phyloP scores from a whole-genome alignment of 2,113 vertebrate species.

The Menidia beryllina region DNA sequence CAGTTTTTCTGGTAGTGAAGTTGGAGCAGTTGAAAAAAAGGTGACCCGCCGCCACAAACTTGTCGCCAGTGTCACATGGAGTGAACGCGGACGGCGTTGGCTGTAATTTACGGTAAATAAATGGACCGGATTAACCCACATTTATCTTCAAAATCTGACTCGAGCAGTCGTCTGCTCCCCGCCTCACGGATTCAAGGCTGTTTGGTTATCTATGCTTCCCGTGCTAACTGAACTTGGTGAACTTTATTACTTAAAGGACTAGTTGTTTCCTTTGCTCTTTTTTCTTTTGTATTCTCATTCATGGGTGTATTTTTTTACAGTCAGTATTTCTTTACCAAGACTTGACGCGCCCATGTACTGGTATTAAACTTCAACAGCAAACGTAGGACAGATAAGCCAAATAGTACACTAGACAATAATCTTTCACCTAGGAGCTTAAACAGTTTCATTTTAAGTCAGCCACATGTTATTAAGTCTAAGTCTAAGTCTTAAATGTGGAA shows the following conservation, averaged over 20 bases:
- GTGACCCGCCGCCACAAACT: slow-evolving; percentile 27
- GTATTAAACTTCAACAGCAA: no score
- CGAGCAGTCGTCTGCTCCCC: background rate
- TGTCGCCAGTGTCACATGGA: slow-evolving; percentile 60
- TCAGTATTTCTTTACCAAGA: no score
- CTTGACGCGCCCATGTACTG: no score
- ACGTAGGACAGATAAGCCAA: no score
- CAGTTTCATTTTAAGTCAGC: no score
- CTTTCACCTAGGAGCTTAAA: no score
- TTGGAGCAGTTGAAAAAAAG: slow-evolving; percentile 32
- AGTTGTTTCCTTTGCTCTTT: background rate
- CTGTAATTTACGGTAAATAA: slow-evolving; percentile 9
- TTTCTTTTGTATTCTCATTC: background rate
- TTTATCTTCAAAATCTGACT: slow-evolving; percentile 15
- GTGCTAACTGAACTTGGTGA: slow-evolving; percentile 4
- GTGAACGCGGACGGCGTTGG: slow-evolving; percentile 26
- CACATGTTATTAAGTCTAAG: no score
- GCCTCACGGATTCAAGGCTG: background rate
- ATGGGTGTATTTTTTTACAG: background rate
- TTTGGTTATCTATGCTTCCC: slow-evolving; percentile 13
- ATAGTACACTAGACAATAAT: no score
- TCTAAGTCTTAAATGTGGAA: no score
- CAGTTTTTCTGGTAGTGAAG: slow-evolving; percentile 22
- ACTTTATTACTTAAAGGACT: background rate
- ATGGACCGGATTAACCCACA: slow-evolving; percentile 48